A percentile compares a stretch with the other conserved stretches of the same genome.
phyloP scores from a whole-genome alignment of 1,140 invertebrate genomes.

The Sminthurides bifidus region DNA sequence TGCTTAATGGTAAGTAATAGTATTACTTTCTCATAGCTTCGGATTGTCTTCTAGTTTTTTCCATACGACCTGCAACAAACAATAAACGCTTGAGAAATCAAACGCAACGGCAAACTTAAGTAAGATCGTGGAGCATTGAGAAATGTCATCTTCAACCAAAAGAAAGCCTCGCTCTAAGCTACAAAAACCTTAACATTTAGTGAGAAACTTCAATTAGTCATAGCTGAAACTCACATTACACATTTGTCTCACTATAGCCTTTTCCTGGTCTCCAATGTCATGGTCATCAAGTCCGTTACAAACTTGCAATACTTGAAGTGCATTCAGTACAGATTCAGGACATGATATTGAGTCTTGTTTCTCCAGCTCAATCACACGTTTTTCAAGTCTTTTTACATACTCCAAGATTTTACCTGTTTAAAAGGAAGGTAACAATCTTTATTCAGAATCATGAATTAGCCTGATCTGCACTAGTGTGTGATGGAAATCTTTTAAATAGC shows the following conservation, averaged over 20 bases:
- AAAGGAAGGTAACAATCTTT: neutral
- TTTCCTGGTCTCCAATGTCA: constrained; percentile 76
- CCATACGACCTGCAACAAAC: constrained; percentile 50
- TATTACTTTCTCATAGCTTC: constrained; percentile 37
- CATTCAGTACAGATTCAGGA: constrained; percentile 31
- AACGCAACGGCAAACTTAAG: too few relatives aligned
- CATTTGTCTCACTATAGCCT: constrained; percentile 88
- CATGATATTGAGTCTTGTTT: constrained; percentile 31
- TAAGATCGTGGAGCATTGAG: too few relatives aligned
- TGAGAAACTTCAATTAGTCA: neutral
- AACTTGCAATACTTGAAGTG: constrained; percentile 32
- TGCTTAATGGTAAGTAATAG: neutral
- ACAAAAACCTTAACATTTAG: too few relatives aligned
- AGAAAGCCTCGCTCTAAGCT: too few relatives aligned
- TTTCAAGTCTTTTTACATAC: constrained; percentile 29
- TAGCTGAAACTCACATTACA: constrained; percentile 66
- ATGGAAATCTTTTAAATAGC: neutral
- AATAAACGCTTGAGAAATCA: too few relatives aligned
- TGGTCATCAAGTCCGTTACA: constrained; percentile 32
- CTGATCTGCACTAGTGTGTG: too few relatives aligned
- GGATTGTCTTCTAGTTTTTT: constrained; percentile 54
- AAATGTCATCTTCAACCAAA: too few relatives aligned
- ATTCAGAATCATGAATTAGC: neutral
- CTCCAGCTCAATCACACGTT: constrained; percentile 27
- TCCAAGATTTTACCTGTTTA: constrained; percentile 30